A percentile compares a stretch with the other conserved stretches of the same genome.
These are phyloP conservation scores for Sebastes cheni DNA, from an alignment of 2,797 vertebrate species.

Conservation along the genomic window DNA sequence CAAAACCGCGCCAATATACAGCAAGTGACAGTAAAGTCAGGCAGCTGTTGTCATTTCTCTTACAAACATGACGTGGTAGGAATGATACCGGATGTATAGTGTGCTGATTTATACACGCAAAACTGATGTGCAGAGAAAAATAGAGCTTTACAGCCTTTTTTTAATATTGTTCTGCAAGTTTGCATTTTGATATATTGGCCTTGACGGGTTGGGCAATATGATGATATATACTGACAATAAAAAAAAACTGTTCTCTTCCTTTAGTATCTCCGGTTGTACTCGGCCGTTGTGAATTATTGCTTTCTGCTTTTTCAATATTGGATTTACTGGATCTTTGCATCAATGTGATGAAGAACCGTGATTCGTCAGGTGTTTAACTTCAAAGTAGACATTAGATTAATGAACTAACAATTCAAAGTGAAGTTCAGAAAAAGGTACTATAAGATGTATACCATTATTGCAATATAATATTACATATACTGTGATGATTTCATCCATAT, in stretches of 20 bases:
- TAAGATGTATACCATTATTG: neutral
- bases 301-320: neutral
- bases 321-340: slow-evolving; percentile 27
- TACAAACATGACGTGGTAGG: neutral
- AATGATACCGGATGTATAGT: neutral
- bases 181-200: neutral
- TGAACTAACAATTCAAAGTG: neutral
- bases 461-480: neutral
- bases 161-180: neutral
- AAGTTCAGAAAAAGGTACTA: neutral
- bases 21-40: slow-evolving; percentile 23
- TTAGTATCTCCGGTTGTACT: neutral
- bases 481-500: neutral
- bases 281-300: neutral
- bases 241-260: neutral
- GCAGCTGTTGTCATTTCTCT: neutral
- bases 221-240: neutral
- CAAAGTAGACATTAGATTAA: neutral
- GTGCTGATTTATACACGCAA: neutral
- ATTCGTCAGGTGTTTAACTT: neutral
- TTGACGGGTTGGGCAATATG: neutral
- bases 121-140: neutral
- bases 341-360: slow-evolving; percentile 41
- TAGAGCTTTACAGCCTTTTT: neutral
- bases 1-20: slow-evolving; percentile 39